Evolutionary conservation across 2,888 invertebrate species (phyloP).

Genomic region (Leucoma salicis): DNA sequence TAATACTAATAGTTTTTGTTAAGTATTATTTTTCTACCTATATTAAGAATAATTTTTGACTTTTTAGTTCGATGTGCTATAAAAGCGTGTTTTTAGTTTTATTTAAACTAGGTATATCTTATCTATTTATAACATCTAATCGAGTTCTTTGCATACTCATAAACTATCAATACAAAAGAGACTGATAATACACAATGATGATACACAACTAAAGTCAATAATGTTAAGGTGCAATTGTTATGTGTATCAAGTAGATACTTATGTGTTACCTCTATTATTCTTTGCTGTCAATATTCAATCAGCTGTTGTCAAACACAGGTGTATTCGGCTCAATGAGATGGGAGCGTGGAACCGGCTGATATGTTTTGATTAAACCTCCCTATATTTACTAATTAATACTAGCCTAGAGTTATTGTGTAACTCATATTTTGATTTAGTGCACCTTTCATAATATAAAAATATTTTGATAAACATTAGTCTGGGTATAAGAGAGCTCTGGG

Average conservation of each 20-base stretch:
- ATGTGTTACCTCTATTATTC: conserved; percentile 12
- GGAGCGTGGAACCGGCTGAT: conserved; percentile 46
- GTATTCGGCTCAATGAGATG: conserved; percentile 38
- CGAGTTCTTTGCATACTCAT: neutral
- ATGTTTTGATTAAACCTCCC: conserved; percentile 56
- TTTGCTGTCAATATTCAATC: conserved; percentile 29
- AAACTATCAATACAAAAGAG: neutral
- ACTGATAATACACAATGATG: neutral
- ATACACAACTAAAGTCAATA: neutral
- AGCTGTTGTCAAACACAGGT: conserved; percentile 37
- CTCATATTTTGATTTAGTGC: conserved; percentile 57
- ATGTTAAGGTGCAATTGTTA: neutral
- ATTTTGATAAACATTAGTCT: conserved; percentile 46
- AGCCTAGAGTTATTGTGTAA: conserved; percentile 49
- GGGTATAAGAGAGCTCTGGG: conserved; percentile 16
- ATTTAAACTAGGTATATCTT: too few relatives aligned
- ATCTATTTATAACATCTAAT: neutral
- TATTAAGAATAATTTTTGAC: too few relatives aligned
- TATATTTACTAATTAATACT: conserved; percentile 64
- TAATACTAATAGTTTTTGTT: too few relatives aligned
- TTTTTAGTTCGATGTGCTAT: too few relatives aligned
- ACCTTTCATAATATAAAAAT: conserved; percentile 56
- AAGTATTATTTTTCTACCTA: too few relatives aligned
- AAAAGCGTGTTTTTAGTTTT: too few relatives aligned
- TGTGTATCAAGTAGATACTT: neutral